These are phyloP conservation scores for Coranthus polyacanthus DNA, from an alignment of 2,797 vertebrate genomes.

Conservation along the genomic window DNA sequence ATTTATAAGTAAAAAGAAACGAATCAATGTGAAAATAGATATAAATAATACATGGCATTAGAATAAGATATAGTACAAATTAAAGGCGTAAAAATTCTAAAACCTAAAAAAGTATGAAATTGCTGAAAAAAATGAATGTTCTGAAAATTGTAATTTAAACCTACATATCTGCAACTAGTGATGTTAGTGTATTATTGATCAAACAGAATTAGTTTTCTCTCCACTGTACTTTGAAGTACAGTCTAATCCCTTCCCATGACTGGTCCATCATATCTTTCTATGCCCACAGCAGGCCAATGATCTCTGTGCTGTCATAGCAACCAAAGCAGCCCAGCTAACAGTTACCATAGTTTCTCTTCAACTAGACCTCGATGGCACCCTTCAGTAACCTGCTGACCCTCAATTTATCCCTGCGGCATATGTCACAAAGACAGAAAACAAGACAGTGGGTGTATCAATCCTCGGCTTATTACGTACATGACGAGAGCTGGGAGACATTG, in stretches of 20 bases:
- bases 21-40: constrained; percentile 22
- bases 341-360: constrained; percentile 71
- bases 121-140: neutral
- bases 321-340: constrained; percentile 48
- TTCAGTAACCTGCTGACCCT: constrained; percentile 45
- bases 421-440: constrained; percentile 37
- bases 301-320: constrained; percentile 72
- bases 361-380: constrained; percentile 38
- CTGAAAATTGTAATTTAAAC: neutral
- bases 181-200: constrained; percentile 51
- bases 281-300: constrained; percentile 14
- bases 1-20: constrained; percentile 11
- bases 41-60: constrained; percentile 22
- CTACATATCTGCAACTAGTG: constrained; percentile 11
- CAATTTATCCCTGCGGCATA: constrained; percentile 24
- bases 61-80: neutral
- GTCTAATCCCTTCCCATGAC: constrained; percentile 18
- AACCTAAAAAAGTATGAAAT: neutral
- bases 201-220: constrained; percentile 46
- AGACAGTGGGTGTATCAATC: constrained; percentile 32
- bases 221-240: constrained; percentile 40
- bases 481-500: constrained; percentile 2
- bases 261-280: constrained; percentile 24
- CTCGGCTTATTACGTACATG: constrained; percentile 9
- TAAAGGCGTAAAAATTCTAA: neutral